Conservation (phyloP, 2,797 vertebrate species). For the Sebastes oblongus region DNA sequence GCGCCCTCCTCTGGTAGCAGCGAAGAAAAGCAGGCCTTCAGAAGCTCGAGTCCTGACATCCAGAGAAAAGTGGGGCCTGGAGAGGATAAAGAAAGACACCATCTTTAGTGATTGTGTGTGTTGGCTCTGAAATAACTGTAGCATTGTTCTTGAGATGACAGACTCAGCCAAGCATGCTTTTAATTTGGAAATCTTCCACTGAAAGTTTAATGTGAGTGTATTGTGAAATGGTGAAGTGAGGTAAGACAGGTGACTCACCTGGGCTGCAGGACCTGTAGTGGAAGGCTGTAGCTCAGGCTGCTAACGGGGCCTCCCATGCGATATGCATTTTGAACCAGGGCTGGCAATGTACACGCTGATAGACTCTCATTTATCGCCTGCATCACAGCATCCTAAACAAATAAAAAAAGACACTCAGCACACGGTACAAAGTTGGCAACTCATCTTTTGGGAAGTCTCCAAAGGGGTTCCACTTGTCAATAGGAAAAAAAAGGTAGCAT, state of each 20-base stretch:
- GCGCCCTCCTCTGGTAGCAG: conserved; percentile 75
- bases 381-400: conserved; percentile 59
- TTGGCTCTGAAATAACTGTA: conserved; percentile 4
- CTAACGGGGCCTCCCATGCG: conserved; percentile 81
- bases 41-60: conserved; percentile 85
- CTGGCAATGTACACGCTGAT: conserved; percentile 65
- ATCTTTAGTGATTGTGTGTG: background rate
- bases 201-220: background rate
- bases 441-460: background rate
- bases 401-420: conserved; percentile 32
- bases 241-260: conserved; percentile 76
- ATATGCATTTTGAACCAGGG: conserved; percentile 74
- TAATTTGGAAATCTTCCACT: conserved; percentile 74
- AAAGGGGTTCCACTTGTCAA: background rate
- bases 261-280: conserved; percentile 77
- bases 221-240: background rate
- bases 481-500: background rate
- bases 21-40: conserved; percentile 88
- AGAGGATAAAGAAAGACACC: background rate
- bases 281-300: conserved; percentile 84
- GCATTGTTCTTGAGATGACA: conserved; percentile 80
- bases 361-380: conserved; percentile 45
- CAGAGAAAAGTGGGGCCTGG: conserved; percentile 88
- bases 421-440: background rate
- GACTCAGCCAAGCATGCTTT: conserved; percentile 82